Evolutionary conservation across 2,113 vertebrate species (phyloP), one percentile per base, ranked within the genome.

Genomic region (Barnardius zonarius): DNA sequence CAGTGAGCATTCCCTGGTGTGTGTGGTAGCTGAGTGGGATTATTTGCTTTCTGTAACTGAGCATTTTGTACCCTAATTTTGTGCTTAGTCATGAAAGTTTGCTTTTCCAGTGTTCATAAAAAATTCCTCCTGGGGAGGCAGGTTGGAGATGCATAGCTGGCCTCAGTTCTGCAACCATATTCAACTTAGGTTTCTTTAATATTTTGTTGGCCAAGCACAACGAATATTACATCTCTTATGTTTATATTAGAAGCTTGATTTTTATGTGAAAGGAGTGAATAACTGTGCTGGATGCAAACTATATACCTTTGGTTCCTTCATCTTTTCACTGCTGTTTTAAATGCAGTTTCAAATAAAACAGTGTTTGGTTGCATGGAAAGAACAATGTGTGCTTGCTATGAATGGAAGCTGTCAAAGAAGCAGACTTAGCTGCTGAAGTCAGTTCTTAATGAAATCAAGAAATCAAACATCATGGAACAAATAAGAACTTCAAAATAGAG

Each of bases 381-480:
- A 92, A 84, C 76, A 90, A 87, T 85, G 52, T 94, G 81, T 96
- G 97, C 82, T 95, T 94, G 88, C 54, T 51, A 13, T 83, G 91
- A 96, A 95, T 94, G 75, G 79, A 96, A 94, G 44, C 80, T 96
- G 57, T 95, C 84, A 95, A 82, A 83, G 77, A 93, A 90, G 74
- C 87, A 96, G 88, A 87, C 43, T 83, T 95, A 91, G 37, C 67
- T 96, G 66, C 81, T 88, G 78, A 96, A 92, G 59, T 81, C 82
- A 96, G 55, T 97, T 96, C 93, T 96, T 96, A 96, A 97, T 88
- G 83, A 93, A 95, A 92, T 90, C 48, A 83, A 96, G 78, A 95
- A 97, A 94, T 96, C 51, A 88, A 96, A 93, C 46, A 83, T 95
- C 86, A 81, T 94, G 82, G 86, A 95, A 62, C 88, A 97, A 84